phyloP scores from a whole-genome alignment of 2,113 vertebrate genomes.

The Aegotheles bennettii region DNA sequence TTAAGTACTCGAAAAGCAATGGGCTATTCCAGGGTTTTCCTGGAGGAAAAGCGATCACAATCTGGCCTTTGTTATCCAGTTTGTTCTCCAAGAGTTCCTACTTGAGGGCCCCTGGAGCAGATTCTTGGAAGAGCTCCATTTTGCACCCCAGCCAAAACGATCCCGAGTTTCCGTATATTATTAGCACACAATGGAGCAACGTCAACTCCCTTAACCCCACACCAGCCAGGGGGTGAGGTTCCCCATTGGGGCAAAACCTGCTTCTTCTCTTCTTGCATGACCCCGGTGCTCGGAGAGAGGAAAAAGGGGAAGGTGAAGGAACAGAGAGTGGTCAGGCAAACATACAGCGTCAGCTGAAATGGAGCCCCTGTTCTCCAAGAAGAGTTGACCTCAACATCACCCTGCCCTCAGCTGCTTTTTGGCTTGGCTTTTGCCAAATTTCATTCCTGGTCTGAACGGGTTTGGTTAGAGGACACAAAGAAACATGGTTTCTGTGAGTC shows the following conservation, averaged over 20 bases:
- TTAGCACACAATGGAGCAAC: conserved; percentile 57
- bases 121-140: conserved; percentile 58
- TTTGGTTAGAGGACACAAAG: conserved; percentile 24
- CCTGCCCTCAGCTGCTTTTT: background rate
- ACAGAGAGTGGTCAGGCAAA: background rate
- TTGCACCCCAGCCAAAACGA: conserved; percentile 34
- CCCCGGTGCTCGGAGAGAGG: background rate
- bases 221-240: background rate
- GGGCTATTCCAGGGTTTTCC: conserved; percentile 52
- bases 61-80: conserved; percentile 57
- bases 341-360: background rate
- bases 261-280: background rate
- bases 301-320: background rate
- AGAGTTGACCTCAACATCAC: background rate
- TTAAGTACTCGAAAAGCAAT: background rate
- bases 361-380: background rate
- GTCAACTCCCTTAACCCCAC: conserved; percentile 39
- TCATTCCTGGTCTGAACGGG: background rate
- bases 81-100: conserved; percentile 53
- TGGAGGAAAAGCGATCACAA: conserved; percentile 55
- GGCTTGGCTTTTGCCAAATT: background rate
- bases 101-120: background rate
- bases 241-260: background rate
- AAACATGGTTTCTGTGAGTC: conserved; percentile 9
- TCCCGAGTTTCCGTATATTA: conserved; percentile 40